phyloP scores from a whole-genome alignment of 2,888 invertebrate species.

The Eupelmus urozonus region DNA sequence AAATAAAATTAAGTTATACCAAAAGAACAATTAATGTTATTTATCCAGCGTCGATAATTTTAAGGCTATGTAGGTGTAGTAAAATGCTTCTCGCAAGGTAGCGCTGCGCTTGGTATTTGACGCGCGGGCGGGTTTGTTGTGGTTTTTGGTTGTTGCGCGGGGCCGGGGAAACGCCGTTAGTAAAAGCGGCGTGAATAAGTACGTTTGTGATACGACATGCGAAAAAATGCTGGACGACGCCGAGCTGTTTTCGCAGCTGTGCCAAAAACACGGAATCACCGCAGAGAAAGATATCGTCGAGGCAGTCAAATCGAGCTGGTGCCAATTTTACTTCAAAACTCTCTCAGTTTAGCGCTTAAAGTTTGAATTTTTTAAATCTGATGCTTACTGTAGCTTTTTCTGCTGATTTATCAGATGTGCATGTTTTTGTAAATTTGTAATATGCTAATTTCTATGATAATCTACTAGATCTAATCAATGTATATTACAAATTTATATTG shows the following conservation, averaged over 20 bases:
- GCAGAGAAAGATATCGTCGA: constrained; percentile 67
- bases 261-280: constrained; percentile 67
- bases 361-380: constrained; percentile 5
- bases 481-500: no score
- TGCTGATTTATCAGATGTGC: not conserved
- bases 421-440: no score
- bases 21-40: constrained; percentile 4
- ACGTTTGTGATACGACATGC: no score
- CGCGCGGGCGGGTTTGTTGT: constrained; percentile 53
- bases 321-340: constrained; percentile 58
- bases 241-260: constrained; percentile 69
- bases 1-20: not conserved
- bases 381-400: no score
- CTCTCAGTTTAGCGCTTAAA: not conserved
- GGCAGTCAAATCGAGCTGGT: constrained; percentile 70
- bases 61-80: no score
- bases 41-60: constrained; percentile 41
- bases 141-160: constrained; percentile 50
- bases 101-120: constrained; percentile 11
- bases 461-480: no score
- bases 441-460: no score
- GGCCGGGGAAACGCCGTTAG: constrained; percentile 28
- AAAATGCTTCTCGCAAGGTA: constrained; percentile 29
- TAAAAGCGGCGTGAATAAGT: not conserved
- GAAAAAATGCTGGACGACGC: constrained; percentile 64